phyloP scores from a whole-genome alignment of 2,113 vertebrate species.

The Salminus brasiliensis region DNA sequence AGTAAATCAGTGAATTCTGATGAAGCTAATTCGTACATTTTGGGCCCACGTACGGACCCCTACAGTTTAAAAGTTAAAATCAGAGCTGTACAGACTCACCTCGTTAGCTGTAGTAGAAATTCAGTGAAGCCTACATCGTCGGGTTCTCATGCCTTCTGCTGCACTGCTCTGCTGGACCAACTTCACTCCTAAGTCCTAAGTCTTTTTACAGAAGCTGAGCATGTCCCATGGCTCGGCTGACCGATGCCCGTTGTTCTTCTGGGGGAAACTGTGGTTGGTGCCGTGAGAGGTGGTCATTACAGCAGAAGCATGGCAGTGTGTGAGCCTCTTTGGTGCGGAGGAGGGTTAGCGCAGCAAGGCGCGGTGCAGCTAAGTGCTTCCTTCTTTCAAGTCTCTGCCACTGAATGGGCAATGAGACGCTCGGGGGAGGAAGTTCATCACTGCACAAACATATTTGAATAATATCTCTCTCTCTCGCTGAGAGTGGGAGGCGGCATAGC shows the following conservation, averaged over 20 bases:
- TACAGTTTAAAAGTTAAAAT: too few relatives aligned
- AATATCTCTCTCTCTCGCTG: not conserved
- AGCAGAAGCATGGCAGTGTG: not conserved
- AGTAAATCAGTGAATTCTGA: too few relatives aligned
- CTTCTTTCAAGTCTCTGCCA: conserved; percentile 21
- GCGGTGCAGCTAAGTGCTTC: not conserved
- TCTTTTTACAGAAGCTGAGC: too few relatives aligned
- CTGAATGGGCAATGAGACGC: not conserved
- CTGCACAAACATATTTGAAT: conserved; percentile 23
- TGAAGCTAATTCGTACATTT: too few relatives aligned
- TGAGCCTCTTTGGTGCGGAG: not conserved
- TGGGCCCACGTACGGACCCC: too few relatives aligned
- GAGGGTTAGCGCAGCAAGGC: not conserved
- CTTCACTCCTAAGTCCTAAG: not conserved
- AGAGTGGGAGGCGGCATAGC: conserved; percentile 20
- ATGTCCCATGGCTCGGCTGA: not conserved
- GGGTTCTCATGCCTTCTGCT: not conserved
- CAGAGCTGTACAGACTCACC: not conserved
- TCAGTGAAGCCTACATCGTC: not conserved
- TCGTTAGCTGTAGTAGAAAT: not conserved
- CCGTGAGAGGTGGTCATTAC: not conserved
- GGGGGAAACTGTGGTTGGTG: not conserved
- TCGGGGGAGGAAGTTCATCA: conserved; percentile 7
- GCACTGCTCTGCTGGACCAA: not conserved
- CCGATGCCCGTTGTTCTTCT: not conserved